These are phyloP conservation scores for Delichon dasypus DNA, from an alignment of 2,797 vertebrate species.

Conservation along the genomic window DNA sequence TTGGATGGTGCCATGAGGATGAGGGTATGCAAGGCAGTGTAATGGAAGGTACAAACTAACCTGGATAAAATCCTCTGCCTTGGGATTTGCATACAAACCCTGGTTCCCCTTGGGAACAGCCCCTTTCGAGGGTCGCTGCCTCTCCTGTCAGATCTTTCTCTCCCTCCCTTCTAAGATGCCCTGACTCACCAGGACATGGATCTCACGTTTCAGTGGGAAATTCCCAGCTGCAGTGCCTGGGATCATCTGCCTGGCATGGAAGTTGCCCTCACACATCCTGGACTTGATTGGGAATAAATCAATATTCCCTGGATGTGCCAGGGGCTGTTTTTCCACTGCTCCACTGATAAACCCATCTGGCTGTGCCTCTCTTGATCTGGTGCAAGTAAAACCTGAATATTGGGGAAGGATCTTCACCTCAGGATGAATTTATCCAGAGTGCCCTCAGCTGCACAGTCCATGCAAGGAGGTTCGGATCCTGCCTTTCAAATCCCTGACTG, in stretches of 20 bases:
- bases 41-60: neutral
- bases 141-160: neutral
- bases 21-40: neutral
- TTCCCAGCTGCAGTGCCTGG: neutral
- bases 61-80: neutral
- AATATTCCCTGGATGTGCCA: neutral
- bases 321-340: slow-evolving; percentile 2
- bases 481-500: neutral
- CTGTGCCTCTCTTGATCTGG: neutral
- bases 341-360: neutral
- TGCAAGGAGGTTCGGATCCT: neutral
- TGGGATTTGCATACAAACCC: neutral
- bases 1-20: neutral
- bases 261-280: neutral
- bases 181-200: neutral
- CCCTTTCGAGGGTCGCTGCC: neutral
- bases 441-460: neutral
- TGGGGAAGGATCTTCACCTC: neutral
- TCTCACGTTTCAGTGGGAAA: neutral
- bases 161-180: neutral
- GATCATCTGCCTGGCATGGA: neutral
- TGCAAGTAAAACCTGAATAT: neutral
- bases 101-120: neutral
- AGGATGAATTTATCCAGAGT: neutral
- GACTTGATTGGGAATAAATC: slow-evolving; percentile 6